Base-by-base conservation (phyloP, 53 echinoderm and acorn worm species). In the Temnopleurus reevesii region DNA sequence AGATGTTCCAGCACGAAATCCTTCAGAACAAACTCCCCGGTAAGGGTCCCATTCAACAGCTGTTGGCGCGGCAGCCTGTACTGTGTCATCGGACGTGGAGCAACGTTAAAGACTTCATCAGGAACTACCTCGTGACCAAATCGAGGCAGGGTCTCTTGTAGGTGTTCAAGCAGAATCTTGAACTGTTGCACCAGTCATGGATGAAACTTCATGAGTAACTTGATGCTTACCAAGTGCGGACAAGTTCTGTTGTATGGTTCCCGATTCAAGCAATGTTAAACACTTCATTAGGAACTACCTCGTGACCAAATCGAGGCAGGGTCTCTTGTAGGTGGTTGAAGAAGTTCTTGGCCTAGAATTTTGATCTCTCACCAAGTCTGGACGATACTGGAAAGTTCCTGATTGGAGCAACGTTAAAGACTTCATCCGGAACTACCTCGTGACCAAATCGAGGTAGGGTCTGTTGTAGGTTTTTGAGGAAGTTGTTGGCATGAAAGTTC, bases 61-160 rank as follows among this genome's bases (percentile, higher is more conserved):
- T 90, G 18, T 33, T 90, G 31, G 47, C 59, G 1, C 18, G 90
- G 51, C 58, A 80, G 43, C 81, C 90, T 45, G 59, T 80, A 46
- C 90, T 90, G n/a, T 29, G 81, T 12, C 45, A 81, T 45, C 59
- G 90, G 29, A 81, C 90, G 0, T 90, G 90, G 90, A 90, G 81
- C 80, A 90, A 90, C 61, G 80, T 90, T 46, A 81, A 90, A 25
- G 90, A 90, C 55, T 90, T 90, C 81, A 90, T 90, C 58, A 44
- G 90, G 33, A 90, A 90, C 23, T 87, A 87, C 88, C 88, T 87
- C 5, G 88, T 87, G 29, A 87, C 88, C 88, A 87, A 87, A 53
- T 87, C 88, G 18, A 51, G 88, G 13, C 88, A 87, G 51, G 88
- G 88, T 8, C 46, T 87, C 27, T 28, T 87, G 53, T 87, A 51